Conservation (phyloP, 2,797 vertebrate species). For the Hemitrygon akajei region DNA sequence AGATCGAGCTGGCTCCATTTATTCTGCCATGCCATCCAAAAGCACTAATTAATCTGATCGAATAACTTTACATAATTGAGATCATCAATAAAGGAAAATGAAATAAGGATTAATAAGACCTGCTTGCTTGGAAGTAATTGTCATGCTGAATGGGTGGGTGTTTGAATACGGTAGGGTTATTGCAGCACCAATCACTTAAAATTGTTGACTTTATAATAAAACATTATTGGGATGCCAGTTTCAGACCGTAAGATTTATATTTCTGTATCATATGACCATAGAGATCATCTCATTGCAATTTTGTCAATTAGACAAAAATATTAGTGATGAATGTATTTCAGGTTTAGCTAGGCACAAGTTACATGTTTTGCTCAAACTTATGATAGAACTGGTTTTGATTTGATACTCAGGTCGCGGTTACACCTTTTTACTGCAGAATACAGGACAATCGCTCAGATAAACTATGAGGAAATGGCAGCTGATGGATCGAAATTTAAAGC, state of each 20-base stretch:
- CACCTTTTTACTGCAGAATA: neutral
- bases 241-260: neutral
- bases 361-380: neutral
- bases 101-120: neutral
- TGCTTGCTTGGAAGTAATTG: neutral
- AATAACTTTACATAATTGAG: slow-evolving; percentile 20
- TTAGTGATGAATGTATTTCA: neutral
- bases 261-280: neutral
- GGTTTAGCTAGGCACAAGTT: neutral
- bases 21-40: neutral
- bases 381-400: neutral
- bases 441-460: neutral
- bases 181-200: neutral
- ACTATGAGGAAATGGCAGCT: neutral
- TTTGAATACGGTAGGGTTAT: neutral
- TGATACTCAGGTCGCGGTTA: neutral
- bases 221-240: neutral
- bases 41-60: neutral
- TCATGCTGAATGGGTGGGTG: neutral
- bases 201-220: neutral
- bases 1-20: neutral
- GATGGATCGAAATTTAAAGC: neutral
- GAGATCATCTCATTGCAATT: neutral
- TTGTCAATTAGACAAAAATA: neutral
- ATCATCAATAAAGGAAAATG: neutral